A percentile compares a stretch with the other conserved stretches of the same genome.
phyloP scores from a whole-genome alignment of 2,888 invertebrate species.

The Trichogramma dendrolimi region DNA sequence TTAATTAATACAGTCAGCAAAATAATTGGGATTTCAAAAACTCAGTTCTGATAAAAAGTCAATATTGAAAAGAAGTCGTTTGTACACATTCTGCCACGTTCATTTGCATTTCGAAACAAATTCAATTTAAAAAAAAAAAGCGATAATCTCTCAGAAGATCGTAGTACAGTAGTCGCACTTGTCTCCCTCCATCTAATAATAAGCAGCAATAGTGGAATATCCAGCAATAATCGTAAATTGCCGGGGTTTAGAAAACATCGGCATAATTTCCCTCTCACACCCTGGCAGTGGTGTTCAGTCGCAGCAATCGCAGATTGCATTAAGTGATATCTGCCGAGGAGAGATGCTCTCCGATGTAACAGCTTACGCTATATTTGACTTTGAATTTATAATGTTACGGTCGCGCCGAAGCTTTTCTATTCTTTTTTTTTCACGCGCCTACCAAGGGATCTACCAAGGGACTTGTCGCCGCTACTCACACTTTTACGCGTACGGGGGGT shows the following conservation, averaged over 20 bases:
- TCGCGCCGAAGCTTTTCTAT: too few species aligned
- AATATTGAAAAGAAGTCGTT: too few species aligned
- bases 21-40: too few species aligned
- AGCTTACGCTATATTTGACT: constrained; percentile 50
- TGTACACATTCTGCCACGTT: too few species aligned
- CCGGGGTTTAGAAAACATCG: constrained; percentile 10
- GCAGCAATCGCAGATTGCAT: constrained; percentile 35
- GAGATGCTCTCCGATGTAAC: constrained; percentile 36
- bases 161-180: too few species aligned
- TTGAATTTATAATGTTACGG: constrained; percentile 48
- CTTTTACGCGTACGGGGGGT: constrained; percentile 3
- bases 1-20: too few species aligned
- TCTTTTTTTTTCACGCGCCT: too few species aligned
- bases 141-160: too few species aligned
- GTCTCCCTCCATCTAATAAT: too few species aligned
- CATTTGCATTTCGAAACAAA: too few species aligned
- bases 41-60: too few species aligned
- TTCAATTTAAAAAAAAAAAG: too few species aligned
- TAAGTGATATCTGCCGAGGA: constrained; percentile 46
- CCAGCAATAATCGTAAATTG: constrained; percentile 23
- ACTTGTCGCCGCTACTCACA: constrained; percentile 19
- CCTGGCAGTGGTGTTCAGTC: background rate
- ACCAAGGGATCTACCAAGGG: constrained; percentile 5
- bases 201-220: background rate
- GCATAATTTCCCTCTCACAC: constrained; percentile 15